These are phyloP conservation scores for Congeria kusceri DNA, from an alignment of 2,888 invertebrate species.

Conservation along the genomic window DNA sequence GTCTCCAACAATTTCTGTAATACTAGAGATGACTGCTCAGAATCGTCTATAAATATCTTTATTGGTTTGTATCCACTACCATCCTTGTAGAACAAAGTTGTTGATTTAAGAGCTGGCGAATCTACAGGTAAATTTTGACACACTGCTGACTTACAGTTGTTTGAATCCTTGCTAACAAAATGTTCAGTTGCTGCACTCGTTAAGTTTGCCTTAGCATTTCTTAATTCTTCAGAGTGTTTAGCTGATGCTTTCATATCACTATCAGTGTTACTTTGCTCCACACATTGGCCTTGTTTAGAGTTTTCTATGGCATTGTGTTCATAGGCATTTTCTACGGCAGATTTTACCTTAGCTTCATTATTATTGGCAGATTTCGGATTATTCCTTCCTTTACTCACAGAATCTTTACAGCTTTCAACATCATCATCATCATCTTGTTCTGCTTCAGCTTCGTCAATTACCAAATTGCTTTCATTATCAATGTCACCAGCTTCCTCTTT, in stretches of 20 bases:
- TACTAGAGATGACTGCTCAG: slow-evolving; percentile 50
- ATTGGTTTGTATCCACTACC: slow-evolving; percentile 54
- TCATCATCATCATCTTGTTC: neutral
- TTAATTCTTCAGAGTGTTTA: neutral
- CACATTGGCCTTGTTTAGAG: neutral
- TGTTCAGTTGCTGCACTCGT: neutral
- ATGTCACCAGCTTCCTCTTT: slow-evolving; percentile 54
- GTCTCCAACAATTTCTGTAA: slow-evolving; percentile 17
- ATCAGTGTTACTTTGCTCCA: too few species aligned
- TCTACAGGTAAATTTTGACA: too few species aligned
- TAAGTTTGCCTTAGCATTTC: neutral
- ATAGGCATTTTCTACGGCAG: neutral
- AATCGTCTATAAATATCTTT: slow-evolving; percentile 54
- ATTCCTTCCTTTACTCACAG: neutral
- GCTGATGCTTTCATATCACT: too few species aligned
- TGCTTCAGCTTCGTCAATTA: slow-evolving; percentile 52
- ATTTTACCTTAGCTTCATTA: neutral
- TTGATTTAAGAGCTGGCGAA: slow-evolving; percentile 14
- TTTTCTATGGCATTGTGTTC: neutral
- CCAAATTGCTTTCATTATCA: slow-evolving; percentile 47
- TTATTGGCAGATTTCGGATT: neutral
- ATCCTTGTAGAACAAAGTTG: slow-evolving; percentile 49
- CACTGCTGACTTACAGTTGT: too few species aligned
- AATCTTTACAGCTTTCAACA: slow-evolving; percentile 1
- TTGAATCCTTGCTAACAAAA: neutral